Base-by-base conservation (phyloP, 2,797 vertebrate genomes). In the Coendou prehensilis region DNA sequence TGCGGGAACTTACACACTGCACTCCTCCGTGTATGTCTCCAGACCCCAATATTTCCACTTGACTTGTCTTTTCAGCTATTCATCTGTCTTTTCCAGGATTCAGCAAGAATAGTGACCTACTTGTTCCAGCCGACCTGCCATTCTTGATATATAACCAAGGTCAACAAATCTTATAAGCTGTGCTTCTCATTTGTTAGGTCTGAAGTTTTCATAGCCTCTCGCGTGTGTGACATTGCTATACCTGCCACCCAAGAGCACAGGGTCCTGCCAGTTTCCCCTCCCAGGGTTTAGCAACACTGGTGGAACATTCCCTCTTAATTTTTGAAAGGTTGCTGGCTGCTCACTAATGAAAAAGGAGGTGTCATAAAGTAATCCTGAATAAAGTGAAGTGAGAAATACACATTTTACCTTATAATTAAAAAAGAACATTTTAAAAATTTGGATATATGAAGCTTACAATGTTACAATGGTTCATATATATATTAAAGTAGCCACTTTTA, bases 401-500 rank as follows among this genome's bases (percentile, higher is more conserved):
- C 2, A n/a, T 90, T 85, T 47, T 79, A 54, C 61, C 5, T 87
- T 59, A 8, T 47, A 78, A 22, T 15, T 90, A 28, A 52, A 57
- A 81, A 78, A 75, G 11, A 63, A 14, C 9, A 9, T 87, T 45
- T n/a, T n/a, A 69, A 76, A 93, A 59, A 45, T 86, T 37, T 81
- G 50, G 2, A 52, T 82, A n/a, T 20, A 76, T 7, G 17, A 89
- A 92, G 22, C 11, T 91, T 8, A 30, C 56, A 79, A 94, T 82
- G 69, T 56, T 1, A 28, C 4, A 26, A n/a, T 26, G 6, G 41
- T 57, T 67, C 22, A 50, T 45, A 30, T 37, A 54, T 69, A 81
- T 61, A 41, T 83, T 78, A 63, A 94, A 87, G 37, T 50, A 83
- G 41, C 26, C 37, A 61, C 18, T 94, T 96, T 89, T 33, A n/a